Evolutionary conservation across 2,797 vertebrate genomes (phyloP), one percentile per base, ranked within the genome.

Genomic region (Xiphorhynchus erythropygius): DNA sequence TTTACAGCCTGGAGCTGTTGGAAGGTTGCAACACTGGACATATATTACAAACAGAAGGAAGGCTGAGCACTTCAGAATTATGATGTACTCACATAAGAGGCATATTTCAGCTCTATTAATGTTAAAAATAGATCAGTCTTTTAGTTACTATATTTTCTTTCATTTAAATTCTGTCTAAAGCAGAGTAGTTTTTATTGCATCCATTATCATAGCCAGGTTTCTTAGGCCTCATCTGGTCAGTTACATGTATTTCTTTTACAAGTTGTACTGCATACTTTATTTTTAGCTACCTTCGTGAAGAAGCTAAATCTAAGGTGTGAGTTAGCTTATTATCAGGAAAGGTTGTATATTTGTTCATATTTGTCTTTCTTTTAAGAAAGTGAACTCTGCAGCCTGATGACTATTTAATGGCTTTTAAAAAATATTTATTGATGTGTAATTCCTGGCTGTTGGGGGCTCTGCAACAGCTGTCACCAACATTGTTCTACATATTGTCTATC

Each of bases 1-100:
- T 88, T 91, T 70, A 79, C 37, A 93, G 89, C 91, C 87, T 92
- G 24, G 71, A 86, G 94, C 91, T 86, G 18, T 82, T 93, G 91
- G 94, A 87, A 84, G 35, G 49, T 89, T 95, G 49, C 57, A 65
- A 16, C 46, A 77, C 23, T 82, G 87, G 95, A 74, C 79, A 71
- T 91, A 63, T 59, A 92, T 94, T 90, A 62, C 39, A 68, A 90
- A 85, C 62, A 89, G 89, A 87, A 75, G 78, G 63, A 81, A 78
- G 67, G 10, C 67, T 44, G 57, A 85, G 28, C 77, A 30, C 42
- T 87, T 89, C n/a, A 68, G 16, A 83, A 83, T 87, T 80, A 80
- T 24, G 39, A 78, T 80, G 62, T 88, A 75, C 44, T 79, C 2
- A 0, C 33, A 18, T 63, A 82, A 79, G 37, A 83, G 25, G 32